Percentiles rank a stretch among this genome's conserved stretches.
Evolutionary conservation across 2,888 invertebrate genomes (phyloP).

Genomic region (Heterodera filipjevi): DNA sequence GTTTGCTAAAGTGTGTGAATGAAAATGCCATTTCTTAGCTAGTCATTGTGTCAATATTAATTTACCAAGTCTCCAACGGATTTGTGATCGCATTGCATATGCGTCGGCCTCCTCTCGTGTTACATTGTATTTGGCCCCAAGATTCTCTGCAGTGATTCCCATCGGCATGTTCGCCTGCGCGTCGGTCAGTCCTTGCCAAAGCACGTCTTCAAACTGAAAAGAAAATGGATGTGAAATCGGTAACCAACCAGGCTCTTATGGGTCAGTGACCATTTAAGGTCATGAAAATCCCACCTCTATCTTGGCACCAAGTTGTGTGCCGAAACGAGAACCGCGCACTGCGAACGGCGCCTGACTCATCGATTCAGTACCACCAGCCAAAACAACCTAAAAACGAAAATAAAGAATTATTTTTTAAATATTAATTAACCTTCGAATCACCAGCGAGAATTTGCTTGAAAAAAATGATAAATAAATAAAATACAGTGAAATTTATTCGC

Average conservation of each 20-base stretch:
- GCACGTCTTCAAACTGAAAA: conserved; percentile 78
- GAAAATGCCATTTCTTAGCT: no score
- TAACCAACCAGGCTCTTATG: no score
- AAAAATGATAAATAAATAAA: neutral
- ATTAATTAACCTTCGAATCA: conserved; percentile 73
- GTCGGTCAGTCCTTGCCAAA: conserved; percentile 88
- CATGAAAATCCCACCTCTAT: conserved; percentile 21
- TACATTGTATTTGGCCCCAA: conserved; percentile 82
- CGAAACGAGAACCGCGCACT: conserved; percentile 83
- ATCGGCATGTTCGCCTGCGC: conserved; percentile 87
- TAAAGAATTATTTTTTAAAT: neutral
- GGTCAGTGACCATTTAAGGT: no score
- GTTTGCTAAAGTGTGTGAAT: conserved; percentile 69
- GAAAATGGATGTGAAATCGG: neutral
- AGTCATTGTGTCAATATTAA: neutral
- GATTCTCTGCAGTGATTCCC: conserved; percentile 92
- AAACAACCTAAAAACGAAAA: conserved; percentile 71
- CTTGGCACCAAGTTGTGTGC: conserved; percentile 70
- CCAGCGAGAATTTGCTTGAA: conserved; percentile 86
- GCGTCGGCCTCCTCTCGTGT: conserved; percentile 82
- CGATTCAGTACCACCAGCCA: conserved; percentile 90
- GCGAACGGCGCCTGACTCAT: conserved; percentile 91
- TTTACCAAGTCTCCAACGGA: conserved; percentile 79
- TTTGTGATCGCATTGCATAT: conserved; percentile 83
- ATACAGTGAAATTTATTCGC: no score